Base-by-base conservation (phyloP, 2,888 invertebrate genomes). In the Dromius quadrimaculatus region DNA sequence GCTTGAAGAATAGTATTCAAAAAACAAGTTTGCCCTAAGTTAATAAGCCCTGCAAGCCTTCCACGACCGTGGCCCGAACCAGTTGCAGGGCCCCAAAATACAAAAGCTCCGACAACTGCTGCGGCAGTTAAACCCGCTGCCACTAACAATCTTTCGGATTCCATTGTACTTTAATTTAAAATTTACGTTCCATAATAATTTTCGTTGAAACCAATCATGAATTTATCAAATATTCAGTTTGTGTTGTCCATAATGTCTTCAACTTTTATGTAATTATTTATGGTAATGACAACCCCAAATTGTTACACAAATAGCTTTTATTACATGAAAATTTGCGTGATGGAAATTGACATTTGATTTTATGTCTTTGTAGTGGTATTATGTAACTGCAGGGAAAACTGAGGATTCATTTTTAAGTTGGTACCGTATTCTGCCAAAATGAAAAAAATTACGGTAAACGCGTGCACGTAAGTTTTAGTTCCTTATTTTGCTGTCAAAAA, bases 21-120 rank as follows among this genome's bases (percentile, higher is more conserved):
- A 81, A 97, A 97, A 82, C 97, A 97, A 0, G 96, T 95, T 75
- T 93, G 91, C 41, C 97, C 97, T 73, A 96, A 86, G 84, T 97
- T 97, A 75, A 92, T 92, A 34, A 97, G 86, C 5, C 97, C 97
- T 20, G 92, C 89, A 64, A 94, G 87, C 80, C 92, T 89, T 17
- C 93, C 94, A 76, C 88, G 77, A 15, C 81, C 78, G 38, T 79
- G 77, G 3, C 78, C 79, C 11, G 90, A 85, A 76, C 89, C 87
- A 4, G 86, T 85, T 0, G 89, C 87, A 19, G 91, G 91, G 69
- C 91, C 91, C 93, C 93, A 94, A 76, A 94, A 87, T 36, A 94
- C 92, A 79, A 93, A 93, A 3, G 92, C 92, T 32, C 93, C 92
- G 9, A 93, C 90, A 22, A 92, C 92, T 62, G 93, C 89, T 11